Evolutionary conservation across 37 sponge, comb jelly and placozoan species (phyloP).

Genomic region (Corticium candelabrum): DNA sequence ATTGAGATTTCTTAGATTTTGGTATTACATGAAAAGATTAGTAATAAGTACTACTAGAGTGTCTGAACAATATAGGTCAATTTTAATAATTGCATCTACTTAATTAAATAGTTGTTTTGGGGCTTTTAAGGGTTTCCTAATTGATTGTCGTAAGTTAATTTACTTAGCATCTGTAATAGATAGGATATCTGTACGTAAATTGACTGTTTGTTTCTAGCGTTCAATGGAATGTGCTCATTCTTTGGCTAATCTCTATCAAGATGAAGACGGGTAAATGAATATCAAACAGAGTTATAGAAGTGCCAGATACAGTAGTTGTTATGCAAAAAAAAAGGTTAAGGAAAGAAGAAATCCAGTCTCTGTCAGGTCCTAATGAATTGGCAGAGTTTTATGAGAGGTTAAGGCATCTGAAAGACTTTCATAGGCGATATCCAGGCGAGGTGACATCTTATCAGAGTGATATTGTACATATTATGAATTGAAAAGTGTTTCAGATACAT

Average conservation of each 20-base stretch:
- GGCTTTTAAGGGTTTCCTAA: too few relatives aligned
- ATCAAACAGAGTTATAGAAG: background rate
- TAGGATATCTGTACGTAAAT: too few relatives aligned
- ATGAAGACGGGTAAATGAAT: conserved; percentile 73
- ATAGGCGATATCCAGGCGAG: conserved; percentile 11
- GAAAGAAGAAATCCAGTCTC: conserved; percentile 58
- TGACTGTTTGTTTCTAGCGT: too few relatives aligned
- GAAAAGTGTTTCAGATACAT: conserved; percentile 33
- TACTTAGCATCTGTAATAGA: too few relatives aligned
- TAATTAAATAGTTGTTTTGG: too few relatives aligned
- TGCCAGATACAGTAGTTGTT: background rate
- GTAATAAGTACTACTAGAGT: too few relatives aligned
- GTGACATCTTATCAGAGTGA: background rate
- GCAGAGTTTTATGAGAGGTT: conserved; percentile 90
- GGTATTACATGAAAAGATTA: too few relatives aligned
- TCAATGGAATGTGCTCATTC: conserved; percentile 36
- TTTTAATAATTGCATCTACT: too few relatives aligned
- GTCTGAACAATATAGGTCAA: too few relatives aligned
- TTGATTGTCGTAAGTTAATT: too few relatives aligned
- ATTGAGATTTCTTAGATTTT: too few relatives aligned
- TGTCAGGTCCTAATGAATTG: conserved; percentile 89
- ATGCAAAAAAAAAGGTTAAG: conserved; percentile 42
- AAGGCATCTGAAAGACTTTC: conserved; percentile 40
- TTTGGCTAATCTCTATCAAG: conserved; percentile 67
- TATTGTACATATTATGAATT: too few relatives aligned